Base-by-base conservation (phyloP, 2,888 invertebrate genomes). In the Atrina japonica region DNA sequence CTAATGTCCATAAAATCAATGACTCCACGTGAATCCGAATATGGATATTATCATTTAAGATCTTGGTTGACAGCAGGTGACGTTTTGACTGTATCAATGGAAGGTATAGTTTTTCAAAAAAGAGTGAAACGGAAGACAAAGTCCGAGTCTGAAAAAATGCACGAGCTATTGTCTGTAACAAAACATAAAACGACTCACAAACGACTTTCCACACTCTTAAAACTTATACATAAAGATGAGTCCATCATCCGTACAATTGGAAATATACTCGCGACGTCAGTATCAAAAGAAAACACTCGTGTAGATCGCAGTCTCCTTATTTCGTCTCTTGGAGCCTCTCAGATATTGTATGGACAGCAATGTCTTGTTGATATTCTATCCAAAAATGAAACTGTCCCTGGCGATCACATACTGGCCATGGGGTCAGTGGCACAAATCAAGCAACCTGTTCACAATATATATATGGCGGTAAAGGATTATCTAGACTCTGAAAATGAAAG, bases 351-450 rank as follows among this genome's bases (percentile, higher is more conserved):
- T 18, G 56, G 56, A 11, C 56, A 56, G 40, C 35, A 56, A 35
- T 23, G 14, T 23, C 21, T 56, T 16, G 7, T 35, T n/a, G 27
- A 56, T 16, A 40, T 56, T 18, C 16, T 56, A 6, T 35, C 35
- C 23, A 23, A 30, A 9, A 35, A 56, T 21, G 56, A 56, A 29
- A 56, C 9, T 9, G 23, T 56, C 16, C 23, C 35, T 6, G 56
- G 56, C 7, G 56, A 56, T 23, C 56, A 56, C 40, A 35, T 40
- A 18, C 56, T 56, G 14, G 56, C 56, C 23, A n/a, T 56, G 9
- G 56, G 56, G 14, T 35, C 56, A 7, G 40, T 56, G 40, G 40
- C 56, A 35, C 56, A 56, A 35, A 14, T 56, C 21, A 11, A 14
- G 40, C 21, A 35, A 7, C 40, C 40, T 16, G 18, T 23, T 6